phyloP scores from a whole-genome alignment of 2,113 vertebrate genomes.

The Cottus gobio region DNA sequence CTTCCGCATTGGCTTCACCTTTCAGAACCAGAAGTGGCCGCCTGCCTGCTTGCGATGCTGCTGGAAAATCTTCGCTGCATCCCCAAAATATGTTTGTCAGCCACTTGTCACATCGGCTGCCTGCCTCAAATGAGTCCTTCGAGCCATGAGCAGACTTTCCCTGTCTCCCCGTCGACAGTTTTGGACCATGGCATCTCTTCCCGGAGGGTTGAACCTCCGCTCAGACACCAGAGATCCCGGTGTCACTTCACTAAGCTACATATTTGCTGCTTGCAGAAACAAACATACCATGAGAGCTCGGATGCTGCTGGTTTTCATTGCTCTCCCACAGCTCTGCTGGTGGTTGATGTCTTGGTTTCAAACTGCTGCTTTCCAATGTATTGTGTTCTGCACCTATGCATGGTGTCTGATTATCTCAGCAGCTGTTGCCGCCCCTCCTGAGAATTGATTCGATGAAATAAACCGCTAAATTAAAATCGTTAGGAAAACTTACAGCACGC shows the following conservation, averaged over 20 bases:
- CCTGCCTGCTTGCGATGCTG: background rate
- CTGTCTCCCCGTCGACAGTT: constrained; percentile 32
- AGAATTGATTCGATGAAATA: constrained; percentile 1
- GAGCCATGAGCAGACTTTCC: constrained; percentile 10
- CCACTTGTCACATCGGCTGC: constrained; percentile 20
- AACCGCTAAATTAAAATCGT: background rate
- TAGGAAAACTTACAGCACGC: background rate
- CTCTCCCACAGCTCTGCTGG: background rate
- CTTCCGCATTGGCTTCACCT: background rate
- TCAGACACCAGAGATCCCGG: constrained; percentile 43
- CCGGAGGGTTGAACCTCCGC: constrained; percentile 29
- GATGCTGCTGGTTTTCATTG: constrained; percentile 5
- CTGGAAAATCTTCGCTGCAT: background rate
- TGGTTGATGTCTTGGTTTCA: background rate
- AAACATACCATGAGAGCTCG: constrained; percentile 7
- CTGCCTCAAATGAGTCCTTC: constrained; percentile 3
- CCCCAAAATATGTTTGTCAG: constrained; percentile 19
- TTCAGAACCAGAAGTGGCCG: background rate
- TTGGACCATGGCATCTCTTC: constrained; percentile 27
- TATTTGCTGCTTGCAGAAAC: constrained; percentile 30
- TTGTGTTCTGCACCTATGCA: background rate
- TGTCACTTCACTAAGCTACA: constrained; percentile 42
- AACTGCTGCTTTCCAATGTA: constrained; percentile 1
- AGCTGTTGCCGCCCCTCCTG: background rate
- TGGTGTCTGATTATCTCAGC: background rate